phyloP scores from a whole-genome alignment of 2,113 vertebrate species.

The Petrocephalus microphthalmus region DNA sequence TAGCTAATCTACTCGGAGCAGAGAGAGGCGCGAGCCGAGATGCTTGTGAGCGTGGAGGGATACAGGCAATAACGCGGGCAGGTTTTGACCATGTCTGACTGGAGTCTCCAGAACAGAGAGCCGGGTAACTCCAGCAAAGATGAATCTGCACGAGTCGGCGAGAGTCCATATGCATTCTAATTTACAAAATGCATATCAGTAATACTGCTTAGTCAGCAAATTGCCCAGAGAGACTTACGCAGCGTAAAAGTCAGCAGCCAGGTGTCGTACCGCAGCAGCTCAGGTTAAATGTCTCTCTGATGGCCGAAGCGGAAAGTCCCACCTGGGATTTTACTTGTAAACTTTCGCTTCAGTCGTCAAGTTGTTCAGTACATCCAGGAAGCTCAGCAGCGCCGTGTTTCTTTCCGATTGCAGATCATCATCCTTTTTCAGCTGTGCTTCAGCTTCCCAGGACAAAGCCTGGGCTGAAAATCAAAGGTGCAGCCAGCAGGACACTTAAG shows the following conservation, averaged over 20 bases:
- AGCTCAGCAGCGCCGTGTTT: not conserved
- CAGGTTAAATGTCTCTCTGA: not conserved
- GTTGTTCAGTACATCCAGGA: not conserved
- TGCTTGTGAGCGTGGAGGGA: not conserved
- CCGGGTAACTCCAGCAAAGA: not conserved
- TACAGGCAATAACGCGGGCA: not conserved
- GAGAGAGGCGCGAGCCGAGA: not conserved
- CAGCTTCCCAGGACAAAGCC: not conserved
- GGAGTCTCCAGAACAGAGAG: not conserved
- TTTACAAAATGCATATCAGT: not conserved
- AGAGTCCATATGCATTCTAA: not conserved
- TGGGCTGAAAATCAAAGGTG: not conserved
- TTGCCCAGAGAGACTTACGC: not conserved
- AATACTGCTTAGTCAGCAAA: not conserved
- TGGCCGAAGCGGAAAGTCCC: not conserved
- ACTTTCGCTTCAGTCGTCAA: not conserved
- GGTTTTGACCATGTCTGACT: not conserved
- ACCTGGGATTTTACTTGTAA: not conserved
- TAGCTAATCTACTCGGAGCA: not conserved
- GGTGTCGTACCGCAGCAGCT: not conserved
- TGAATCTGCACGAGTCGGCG: not conserved
- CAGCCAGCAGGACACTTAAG: not conserved
- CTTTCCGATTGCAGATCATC: not conserved
- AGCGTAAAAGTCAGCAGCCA: not conserved
- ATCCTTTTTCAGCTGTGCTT: not conserved